A percentile compares a stretch with the other conserved stretches of the same genome.
Conservation (phyloP, 2,888 invertebrate genomes). For the Dendrolimus pini region DNA sequence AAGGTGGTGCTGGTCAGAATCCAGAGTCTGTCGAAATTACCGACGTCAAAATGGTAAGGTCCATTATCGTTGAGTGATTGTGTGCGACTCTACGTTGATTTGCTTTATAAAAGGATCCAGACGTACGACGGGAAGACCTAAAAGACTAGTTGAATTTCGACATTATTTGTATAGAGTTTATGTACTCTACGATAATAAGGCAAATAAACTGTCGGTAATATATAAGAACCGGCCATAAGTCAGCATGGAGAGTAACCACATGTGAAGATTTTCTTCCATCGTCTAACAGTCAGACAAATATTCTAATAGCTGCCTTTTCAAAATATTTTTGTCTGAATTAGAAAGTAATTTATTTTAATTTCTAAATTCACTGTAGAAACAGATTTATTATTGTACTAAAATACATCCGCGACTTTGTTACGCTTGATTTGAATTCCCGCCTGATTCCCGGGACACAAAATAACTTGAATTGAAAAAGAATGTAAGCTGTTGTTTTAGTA, state of each 20-base stretch:
- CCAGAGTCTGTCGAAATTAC: not conserved
- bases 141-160: not conserved
- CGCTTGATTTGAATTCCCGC: too few species aligned
- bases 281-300: too few species aligned
- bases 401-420: too few species aligned
- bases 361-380: too few species aligned
- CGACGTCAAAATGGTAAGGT: slow-evolving; percentile 4
- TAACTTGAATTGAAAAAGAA: not conserved
- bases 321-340: too few species aligned
- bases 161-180: slow-evolving; percentile 4
- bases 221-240: slow-evolving; percentile 1
- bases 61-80: not conserved
- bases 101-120: slow-evolving; percentile 1
- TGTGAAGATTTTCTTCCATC: not conserved
- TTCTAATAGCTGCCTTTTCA: too few species aligned
- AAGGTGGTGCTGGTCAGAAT: slow-evolving; percentile 75
- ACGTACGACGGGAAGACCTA: not conserved
- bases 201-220: too few species aligned
- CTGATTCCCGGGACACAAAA: too few species aligned
- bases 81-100: too few species aligned
- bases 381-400: not conserved
- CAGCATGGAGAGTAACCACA: not conserved
- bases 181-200: not conserved
- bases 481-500: too few species aligned
- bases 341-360: too few species aligned